Base-by-base conservation (phyloP, 1,140 invertebrate genomes). In the Tetraneura akinire region DNA sequence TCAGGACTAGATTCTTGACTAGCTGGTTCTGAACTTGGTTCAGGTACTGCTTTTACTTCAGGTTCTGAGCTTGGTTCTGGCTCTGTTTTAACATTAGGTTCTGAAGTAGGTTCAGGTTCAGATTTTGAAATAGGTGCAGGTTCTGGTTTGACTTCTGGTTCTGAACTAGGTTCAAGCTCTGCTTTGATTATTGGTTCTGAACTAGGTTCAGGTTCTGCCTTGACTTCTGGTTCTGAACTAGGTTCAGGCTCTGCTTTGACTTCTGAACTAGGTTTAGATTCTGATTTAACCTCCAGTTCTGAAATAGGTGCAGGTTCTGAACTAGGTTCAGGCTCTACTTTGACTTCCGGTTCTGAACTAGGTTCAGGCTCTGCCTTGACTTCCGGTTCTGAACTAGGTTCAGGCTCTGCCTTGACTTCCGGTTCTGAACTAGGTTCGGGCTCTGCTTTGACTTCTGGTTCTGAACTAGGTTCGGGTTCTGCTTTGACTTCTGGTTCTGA, bases 311-410 rank as follows among this genome's bases (percentile, higher is more conserved):
- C 82, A 32, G 84, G 51, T 81, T 66, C 81, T 10, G 81, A 80
- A 82, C 83, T 83, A 37, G 80, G 62, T 37, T 80, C 80, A 11
- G 80, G 86, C 82, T 87, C 85, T 1, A 88, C 85, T 81, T 86
- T 86, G 0, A 86, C 84, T 82, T 85, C 84, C 10, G 85, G 83
- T 82, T 86, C 84, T 64, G 71, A 45, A 37, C 0, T 37, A 10
- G 74, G 81, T 23, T 81, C 74, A 0, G 80, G 78, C 74, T 80
- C 66, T 6, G 45, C 32, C 37, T 62, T 62, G 16, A 66, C 60
- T 55, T 81, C 80, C 21, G 80, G 23, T 71, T 80, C 76, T 29
- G 82, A 5, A 49, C 82, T 82, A 26, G 84, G 82, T 82, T 84
- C 82, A 1, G 84, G 81, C 82, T 85, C 84, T 16, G 82, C 62